phyloP scores from a whole-genome alignment of 2,113 vertebrate genomes.

The Cyprinodon tularosa region DNA sequence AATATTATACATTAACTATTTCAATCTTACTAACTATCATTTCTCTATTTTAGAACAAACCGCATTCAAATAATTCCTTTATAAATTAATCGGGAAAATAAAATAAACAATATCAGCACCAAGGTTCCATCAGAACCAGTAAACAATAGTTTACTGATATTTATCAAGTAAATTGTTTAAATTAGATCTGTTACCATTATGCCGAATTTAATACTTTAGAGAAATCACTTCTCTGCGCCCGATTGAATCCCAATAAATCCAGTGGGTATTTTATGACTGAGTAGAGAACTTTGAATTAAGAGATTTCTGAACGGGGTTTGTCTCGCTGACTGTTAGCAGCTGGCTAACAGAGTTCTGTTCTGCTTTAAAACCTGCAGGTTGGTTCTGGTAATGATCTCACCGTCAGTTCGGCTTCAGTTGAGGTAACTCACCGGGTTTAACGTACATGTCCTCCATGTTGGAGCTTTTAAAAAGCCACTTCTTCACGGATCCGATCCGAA shows the following conservation, averaged over 20 bases:
- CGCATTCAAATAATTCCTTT: too few species aligned
- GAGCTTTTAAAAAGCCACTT: background rate
- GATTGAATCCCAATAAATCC: background rate
- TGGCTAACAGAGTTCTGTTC: background rate
- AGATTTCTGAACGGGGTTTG: background rate
- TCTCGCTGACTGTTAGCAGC: background rate
- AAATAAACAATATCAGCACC: background rate
- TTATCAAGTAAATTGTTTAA: fast-evolving
- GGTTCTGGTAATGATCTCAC: background rate
- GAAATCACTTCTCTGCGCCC: background rate
- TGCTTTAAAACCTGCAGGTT: background rate
- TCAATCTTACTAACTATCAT: too few species aligned
- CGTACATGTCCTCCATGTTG: slow-evolving; percentile 67
- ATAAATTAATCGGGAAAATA: too few species aligned
- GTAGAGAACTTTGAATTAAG: fast-evolving
- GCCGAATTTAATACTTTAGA: background rate
- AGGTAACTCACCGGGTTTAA: slow-evolving; percentile 68
- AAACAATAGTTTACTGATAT: background rate
- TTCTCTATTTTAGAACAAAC: too few species aligned
- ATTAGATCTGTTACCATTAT: fast-evolving
- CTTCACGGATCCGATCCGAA: background rate
- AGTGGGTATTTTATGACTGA: fast-evolving
- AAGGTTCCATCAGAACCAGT: background rate
- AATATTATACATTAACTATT: too few species aligned
- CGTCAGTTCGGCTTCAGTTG: background rate